phyloP scores from a whole-genome alignment of 2,797 vertebrate species.

The Leptodactylus fallax region DNA sequence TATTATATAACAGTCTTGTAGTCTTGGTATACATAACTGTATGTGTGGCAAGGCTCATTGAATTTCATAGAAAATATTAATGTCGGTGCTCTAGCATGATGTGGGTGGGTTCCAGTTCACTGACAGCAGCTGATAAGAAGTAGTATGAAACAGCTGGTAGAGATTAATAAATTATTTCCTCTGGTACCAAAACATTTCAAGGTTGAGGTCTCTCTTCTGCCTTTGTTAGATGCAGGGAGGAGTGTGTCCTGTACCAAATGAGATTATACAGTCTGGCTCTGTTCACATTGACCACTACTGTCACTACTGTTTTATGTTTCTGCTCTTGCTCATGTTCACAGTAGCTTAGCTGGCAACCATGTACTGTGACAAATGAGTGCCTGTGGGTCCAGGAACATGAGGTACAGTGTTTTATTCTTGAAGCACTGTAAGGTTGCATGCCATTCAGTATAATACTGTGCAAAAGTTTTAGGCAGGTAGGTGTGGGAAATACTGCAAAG shows the following conservation, averaged over 20 bases:
- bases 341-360: too few relatives aligned
- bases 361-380: too few relatives aligned
- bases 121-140: conserved; percentile 12
- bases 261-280: not conserved
- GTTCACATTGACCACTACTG: too few relatives aligned
- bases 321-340: too few relatives aligned
- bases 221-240: not conserved
- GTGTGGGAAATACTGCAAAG: too few relatives aligned
- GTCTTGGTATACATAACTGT: not conserved
- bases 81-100: not conserved
- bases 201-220: not conserved
- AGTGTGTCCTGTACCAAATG: not conserved
- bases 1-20: not conserved
- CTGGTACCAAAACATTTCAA: not conserved
- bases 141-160: not conserved
- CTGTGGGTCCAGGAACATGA: too few relatives aligned
- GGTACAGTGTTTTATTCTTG: too few relatives aligned
- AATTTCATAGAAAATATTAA: conserved; percentile 2
- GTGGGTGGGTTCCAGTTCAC: not conserved
- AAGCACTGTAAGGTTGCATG: too few relatives aligned
- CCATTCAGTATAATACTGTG: too few relatives aligned
- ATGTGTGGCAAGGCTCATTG: not conserved
- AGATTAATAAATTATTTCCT: not conserved
- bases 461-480: too few relatives aligned
- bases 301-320: too few relatives aligned